phyloP scores from a whole-genome alignment of 1,140 invertebrate genomes.

The Drosophila dunni region DNA sequence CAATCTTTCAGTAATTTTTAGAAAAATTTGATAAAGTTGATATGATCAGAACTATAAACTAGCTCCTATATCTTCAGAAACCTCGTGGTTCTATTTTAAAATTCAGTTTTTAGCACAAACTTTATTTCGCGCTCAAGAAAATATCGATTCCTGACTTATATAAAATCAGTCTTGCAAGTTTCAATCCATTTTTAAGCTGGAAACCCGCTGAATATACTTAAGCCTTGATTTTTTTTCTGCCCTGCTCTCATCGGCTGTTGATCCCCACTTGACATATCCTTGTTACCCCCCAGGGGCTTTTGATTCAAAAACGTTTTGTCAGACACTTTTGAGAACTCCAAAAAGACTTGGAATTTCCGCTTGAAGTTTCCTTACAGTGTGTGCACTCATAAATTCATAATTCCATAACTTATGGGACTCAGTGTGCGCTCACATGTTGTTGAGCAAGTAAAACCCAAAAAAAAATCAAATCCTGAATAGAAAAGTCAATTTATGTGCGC shows the following conservation, averaged over 20 bases:
- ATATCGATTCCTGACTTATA: too few species aligned
- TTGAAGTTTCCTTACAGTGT: constrained; percentile 31
- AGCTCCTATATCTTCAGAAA: too few species aligned
- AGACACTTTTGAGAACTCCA: constrained; percentile 19
- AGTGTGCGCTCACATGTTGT: constrained; percentile 16
- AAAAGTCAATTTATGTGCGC: constrained; percentile 66
- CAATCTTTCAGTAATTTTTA: too few species aligned
- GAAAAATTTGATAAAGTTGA: too few species aligned
- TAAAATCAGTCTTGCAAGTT: too few species aligned
- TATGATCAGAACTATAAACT: too few species aligned
- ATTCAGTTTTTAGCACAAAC: too few species aligned
- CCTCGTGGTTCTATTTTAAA: too few species aligned
- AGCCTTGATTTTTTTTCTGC: background rate
- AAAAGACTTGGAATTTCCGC: constrained; percentile 38
- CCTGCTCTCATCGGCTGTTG: background rate
- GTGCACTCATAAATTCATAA: constrained; percentile 59
- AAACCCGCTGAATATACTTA: too few species aligned
- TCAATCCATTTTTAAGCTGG: too few species aligned
- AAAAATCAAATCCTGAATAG: constrained; percentile 4
- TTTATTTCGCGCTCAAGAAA: too few species aligned
- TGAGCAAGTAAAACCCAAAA: constrained; percentile 20
- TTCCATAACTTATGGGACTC: constrained; percentile 16
- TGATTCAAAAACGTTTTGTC: background rate
- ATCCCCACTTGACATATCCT: constrained; percentile 37
- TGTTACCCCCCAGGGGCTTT: constrained; percentile 28